Conservation (phyloP, 2,113 vertebrate species). For the Lates calcarifer region DNA sequence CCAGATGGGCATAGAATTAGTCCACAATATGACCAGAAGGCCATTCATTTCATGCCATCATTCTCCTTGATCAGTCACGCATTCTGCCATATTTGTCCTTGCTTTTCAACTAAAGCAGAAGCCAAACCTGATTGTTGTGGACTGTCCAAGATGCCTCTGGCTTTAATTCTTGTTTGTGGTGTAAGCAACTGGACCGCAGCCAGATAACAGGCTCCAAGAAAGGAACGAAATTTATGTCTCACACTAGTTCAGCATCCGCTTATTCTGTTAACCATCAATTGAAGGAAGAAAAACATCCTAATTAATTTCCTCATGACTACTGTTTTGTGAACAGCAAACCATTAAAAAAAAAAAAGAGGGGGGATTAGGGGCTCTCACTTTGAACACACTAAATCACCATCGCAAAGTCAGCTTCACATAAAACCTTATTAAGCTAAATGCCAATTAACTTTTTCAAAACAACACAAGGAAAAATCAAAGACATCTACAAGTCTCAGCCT, state of each 20-base stretch:
- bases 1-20: constrained; percentile 68
- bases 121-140: background rate
- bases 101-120: constrained; percentile 21
- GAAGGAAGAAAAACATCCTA: background rate
- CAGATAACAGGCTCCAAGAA: constrained; percentile 28
- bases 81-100: constrained; percentile 28
- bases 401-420: background rate
- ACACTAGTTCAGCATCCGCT: background rate
- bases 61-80: constrained; percentile 46
- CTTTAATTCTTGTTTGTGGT: constrained; percentile 13
- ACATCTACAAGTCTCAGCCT: background rate
- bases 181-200: constrained; percentile 2
- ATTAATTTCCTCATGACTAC: constrained; percentile 23
- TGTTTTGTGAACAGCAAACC: background rate
- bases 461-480: background rate
- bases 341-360: background rate
- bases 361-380: background rate
- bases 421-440: constrained; percentile 4
- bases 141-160: constrained; percentile 14
- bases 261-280: constrained; percentile 29
- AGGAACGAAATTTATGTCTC: constrained; percentile 12
- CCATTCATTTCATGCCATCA: constrained; percentile 54
- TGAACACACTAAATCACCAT: constrained; percentile 21
- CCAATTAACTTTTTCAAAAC: constrained; percentile 4
- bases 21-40: constrained; percentile 47